Base-by-base conservation (phyloP, 2,113 vertebrate species). In the Panthera leo region DNA sequence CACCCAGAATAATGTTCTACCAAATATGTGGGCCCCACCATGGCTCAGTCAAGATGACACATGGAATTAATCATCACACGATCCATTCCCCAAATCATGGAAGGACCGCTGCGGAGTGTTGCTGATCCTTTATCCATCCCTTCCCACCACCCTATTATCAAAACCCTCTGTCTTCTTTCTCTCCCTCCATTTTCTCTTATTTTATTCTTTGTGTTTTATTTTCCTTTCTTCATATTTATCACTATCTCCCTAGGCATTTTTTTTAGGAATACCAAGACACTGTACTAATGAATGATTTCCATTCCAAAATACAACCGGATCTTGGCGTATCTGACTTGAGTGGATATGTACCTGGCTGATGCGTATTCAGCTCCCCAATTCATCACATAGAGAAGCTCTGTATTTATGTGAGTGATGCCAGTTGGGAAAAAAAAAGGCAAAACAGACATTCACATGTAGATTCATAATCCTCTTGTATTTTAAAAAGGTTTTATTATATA, bases 101-200 rank as follows among this genome's bases (percentile, higher is more conserved):
- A 61, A 55, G 39, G 42, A 51, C 18, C 14, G 5, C 7, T 39
- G 29, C 0, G 2, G 2, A 82, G 14, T 11, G 10, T 8, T 18
- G 48, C 6, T 39, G 82, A 16, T 1, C 12, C 27, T 55, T 73
- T 7, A 18, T 36, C 48, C 19, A 70, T 2, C 0, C 6, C 27
- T 0, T 29, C 13, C 55, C n/a, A 48, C 36, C 9, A 2, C 12
- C 15, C 5, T 0, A 1, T 27, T 19, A 39, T 21, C 48, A 23
- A 58, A 80, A 67, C 3, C 6, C n/a, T 89, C 48, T 45, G 2
- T 51, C 67, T 48, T 61, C 16, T 61, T 39, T 48, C 29, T 71
- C 42, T 23, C 21, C 23, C 10, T 68, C 27, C 7, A 1, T 21
- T n/a, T 58, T 31, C 82, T 13, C 27, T 82, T 31, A 36, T 55